Evolutionary conservation across 2,888 invertebrate species (phyloP).

Genomic region (Athalia rosae): DNA sequence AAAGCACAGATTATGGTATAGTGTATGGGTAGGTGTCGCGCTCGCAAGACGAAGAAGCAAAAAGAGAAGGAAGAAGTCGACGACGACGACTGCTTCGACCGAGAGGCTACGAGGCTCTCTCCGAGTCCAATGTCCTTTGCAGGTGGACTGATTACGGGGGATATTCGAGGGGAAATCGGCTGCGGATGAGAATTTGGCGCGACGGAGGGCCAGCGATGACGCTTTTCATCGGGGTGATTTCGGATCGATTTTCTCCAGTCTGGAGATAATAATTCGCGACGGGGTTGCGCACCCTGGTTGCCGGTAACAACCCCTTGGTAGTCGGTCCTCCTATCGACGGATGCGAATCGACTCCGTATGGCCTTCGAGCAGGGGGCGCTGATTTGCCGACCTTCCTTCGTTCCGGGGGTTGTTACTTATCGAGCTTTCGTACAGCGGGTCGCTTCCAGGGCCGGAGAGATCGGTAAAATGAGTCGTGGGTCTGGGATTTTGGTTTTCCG

Average conservation of each 20-base stretch:
- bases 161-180: no score
- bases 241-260: no score
- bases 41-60: constrained; percentile 31
- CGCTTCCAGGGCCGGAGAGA: neutral
- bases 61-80: constrained; percentile 19
- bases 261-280: no score
- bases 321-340: constrained; percentile 1
- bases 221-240: no score
- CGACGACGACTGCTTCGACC: constrained; percentile 11
- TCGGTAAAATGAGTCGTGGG: no score
- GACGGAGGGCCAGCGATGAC: no score
- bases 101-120: neutral
- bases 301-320: neutral
- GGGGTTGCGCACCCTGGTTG: neutral
- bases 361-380: neutral
- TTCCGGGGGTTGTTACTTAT: neutral
- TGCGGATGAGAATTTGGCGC: no score
- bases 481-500: no score
- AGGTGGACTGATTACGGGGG: no score
- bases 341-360: constrained; percentile 1
- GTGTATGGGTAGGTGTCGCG: constrained; percentile 40
- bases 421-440: neutral
- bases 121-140: neutral
- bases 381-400: constrained; percentile 16
- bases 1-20: constrained; percentile 43